These are phyloP conservation scores for Brachylomia viminalis DNA, from an alignment of 2,888 invertebrate genomes.

Conservation along the genomic window DNA sequence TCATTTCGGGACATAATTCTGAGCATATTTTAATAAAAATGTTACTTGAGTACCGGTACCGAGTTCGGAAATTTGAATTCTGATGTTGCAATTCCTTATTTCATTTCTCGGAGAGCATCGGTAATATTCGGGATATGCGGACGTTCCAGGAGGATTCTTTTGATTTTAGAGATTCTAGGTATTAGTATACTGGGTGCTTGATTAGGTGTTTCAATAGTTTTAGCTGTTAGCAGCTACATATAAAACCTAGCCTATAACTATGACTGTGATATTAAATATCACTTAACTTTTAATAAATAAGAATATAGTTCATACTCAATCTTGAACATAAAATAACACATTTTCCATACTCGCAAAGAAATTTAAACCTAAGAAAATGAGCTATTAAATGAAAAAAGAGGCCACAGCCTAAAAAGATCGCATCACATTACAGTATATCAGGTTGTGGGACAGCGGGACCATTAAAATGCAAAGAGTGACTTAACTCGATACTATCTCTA, in stretches of 20 bases:
- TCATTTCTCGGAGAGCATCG: constrained; percentile 38
- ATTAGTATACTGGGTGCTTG: neutral
- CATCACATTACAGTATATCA: constrained; percentile 68
- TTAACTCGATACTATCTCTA: constrained; percentile 70
- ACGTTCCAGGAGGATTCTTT: neutral
- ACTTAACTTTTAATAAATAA: too few relatives aligned
- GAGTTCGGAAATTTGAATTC: constrained; percentile 70
- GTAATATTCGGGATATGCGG: constrained; percentile 16
- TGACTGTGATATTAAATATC: too few relatives aligned
- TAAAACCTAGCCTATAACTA: neutral
- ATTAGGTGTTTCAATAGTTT: neutral
- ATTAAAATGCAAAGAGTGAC: constrained; percentile 77
- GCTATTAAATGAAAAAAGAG: constrained; percentile 33
- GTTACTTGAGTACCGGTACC: constrained; percentile 65
- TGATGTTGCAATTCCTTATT: constrained; percentile 69
- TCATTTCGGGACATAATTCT: constrained; percentile 83
- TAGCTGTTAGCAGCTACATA: neutral
- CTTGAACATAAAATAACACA: too few relatives aligned
- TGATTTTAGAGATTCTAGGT: neutral
- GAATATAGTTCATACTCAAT: too few relatives aligned
- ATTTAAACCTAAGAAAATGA: constrained; percentile 8
- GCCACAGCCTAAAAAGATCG: constrained; percentile 58
- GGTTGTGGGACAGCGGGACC: constrained; percentile 59
- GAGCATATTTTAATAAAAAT: constrained; percentile 85
- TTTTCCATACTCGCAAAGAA: too few relatives aligned